Evolutionary conservation across 2,113 vertebrate species (phyloP).

Genomic region (Physeter macrocephalus): DNA sequence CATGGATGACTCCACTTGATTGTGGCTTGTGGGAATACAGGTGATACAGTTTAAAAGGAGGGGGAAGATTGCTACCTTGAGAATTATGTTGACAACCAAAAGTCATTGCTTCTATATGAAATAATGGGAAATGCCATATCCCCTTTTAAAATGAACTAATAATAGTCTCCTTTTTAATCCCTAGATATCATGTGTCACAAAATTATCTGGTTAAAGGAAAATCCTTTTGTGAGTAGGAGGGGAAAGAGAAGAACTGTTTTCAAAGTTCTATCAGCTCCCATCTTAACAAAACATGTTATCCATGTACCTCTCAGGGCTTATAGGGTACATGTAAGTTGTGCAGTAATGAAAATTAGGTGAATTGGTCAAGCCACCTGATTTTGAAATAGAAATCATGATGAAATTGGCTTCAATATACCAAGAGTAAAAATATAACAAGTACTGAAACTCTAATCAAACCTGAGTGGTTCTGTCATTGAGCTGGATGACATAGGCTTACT

Average conservation of each 20-base stretch:
- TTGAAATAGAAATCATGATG: conserved; percentile 39
- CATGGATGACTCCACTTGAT: not conserved
- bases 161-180: not conserved
- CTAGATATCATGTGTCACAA: not conserved
- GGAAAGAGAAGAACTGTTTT: not conserved
- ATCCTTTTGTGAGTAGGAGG: not conserved
- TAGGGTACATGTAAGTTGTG: not conserved
- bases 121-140: not conserved
- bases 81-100: conserved; percentile 30
- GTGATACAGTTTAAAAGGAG: conserved; percentile 9
- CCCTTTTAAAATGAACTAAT: not conserved
- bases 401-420: not conserved
- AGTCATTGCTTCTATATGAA: not conserved
- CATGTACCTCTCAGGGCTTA: not conserved
- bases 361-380: not conserved
- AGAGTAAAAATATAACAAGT: not conserved
- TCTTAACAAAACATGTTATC: not conserved
- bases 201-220: not conserved
- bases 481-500: not conserved
- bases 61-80: not conserved
- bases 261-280: not conserved
- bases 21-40: not conserved
- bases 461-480: not conserved
- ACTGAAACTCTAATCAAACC: not conserved
- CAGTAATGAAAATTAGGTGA: not conserved